Evolutionary conservation across 2,888 invertebrate species (phyloP).

Genomic region (Gymnoscelis rufifasciata): DNA sequence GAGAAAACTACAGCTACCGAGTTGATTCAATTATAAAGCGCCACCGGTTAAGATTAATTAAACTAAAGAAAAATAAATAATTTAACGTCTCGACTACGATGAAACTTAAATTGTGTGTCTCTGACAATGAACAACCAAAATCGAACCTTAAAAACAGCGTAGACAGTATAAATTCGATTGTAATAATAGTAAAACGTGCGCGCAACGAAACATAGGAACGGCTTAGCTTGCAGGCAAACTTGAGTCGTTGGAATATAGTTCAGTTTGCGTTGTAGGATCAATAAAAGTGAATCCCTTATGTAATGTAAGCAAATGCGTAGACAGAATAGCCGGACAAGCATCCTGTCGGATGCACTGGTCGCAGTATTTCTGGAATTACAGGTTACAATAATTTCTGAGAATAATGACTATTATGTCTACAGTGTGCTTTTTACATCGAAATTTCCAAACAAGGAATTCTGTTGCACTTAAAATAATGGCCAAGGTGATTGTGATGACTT

Average conservation of each 20-base stretch:
- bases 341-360: slow-evolving; percentile 33
- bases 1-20: slow-evolving; percentile 25
- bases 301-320: slow-evolving; percentile 31
- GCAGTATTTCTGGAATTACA: slow-evolving; percentile 17
- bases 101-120: no score
- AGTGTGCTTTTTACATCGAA: no score
- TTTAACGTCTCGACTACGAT: neutral
- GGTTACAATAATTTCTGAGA: slow-evolving; percentile 4
- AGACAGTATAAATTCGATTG: neutral
- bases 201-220: neutral
- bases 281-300: slow-evolving; percentile 5
- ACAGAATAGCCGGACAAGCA: slow-evolving; percentile 39
- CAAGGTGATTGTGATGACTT: neutral
- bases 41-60: slow-evolving; percentile 20
- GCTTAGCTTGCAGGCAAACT: neutral
- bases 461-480: neutral
- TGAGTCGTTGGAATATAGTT: neutral
- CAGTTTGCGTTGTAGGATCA: neutral
- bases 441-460: no score
- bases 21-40: slow-evolving; percentile 26
- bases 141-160: neutral
- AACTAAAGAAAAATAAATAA: neutral
- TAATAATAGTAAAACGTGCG: neutral
- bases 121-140: neutral
- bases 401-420: neutral